Conservation (phyloP, 2,888 invertebrate genomes). For the Agonopterix alstromeriana region DNA sequence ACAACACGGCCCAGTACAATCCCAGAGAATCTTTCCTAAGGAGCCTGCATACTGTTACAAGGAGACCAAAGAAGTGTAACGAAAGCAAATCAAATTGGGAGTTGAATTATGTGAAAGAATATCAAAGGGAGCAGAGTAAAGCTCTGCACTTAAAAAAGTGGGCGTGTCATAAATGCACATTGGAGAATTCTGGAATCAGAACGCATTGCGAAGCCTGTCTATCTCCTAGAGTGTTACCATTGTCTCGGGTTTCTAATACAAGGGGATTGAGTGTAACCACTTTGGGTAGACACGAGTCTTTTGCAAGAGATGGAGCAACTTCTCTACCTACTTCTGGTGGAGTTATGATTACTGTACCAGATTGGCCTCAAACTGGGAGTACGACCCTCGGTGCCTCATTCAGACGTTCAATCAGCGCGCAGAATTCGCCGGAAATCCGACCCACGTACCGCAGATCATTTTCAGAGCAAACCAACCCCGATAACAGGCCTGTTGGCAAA, state of each 20-base stretch:
- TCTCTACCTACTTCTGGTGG: slow-evolving; percentile 71
- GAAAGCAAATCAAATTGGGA: slow-evolving; percentile 71
- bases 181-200: slow-evolving; percentile 81
- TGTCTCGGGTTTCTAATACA: slow-evolving; percentile 55
- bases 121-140: slow-evolving; percentile 60
- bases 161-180: slow-evolving; percentile 85
- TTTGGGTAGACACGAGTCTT: slow-evolving; percentile 58
- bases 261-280: slow-evolving; percentile 66
- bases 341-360: slow-evolving; percentile 80
- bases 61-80: slow-evolving; percentile 62
- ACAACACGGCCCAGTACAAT: slow-evolving; percentile 35
- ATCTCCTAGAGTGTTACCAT: slow-evolving; percentile 75
- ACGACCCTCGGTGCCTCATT: slow-evolving; percentile 46
- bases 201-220: slow-evolving; percentile 86
- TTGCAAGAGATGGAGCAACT: slow-evolving; percentile 53
- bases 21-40: slow-evolving; percentile 63
- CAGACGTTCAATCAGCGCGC: slow-evolving; percentile 58
- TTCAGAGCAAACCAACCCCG: slow-evolving; percentile 61
- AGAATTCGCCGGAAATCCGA: slow-evolving; percentile 64
- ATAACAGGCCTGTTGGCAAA: slow-evolving; percentile 53
- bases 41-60: slow-evolving; percentile 63
- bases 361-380: slow-evolving; percentile 70
- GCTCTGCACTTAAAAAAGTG: slow-evolving; percentile 73
- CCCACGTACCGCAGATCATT: slow-evolving; percentile 67
- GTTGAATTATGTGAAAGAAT: slow-evolving; percentile 64